A percentile compares a stretch with the other conserved stretches of the same genome.
Conservation (phyloP, 1,140 invertebrate genomes). For the Drosophila takahashii region DNA sequence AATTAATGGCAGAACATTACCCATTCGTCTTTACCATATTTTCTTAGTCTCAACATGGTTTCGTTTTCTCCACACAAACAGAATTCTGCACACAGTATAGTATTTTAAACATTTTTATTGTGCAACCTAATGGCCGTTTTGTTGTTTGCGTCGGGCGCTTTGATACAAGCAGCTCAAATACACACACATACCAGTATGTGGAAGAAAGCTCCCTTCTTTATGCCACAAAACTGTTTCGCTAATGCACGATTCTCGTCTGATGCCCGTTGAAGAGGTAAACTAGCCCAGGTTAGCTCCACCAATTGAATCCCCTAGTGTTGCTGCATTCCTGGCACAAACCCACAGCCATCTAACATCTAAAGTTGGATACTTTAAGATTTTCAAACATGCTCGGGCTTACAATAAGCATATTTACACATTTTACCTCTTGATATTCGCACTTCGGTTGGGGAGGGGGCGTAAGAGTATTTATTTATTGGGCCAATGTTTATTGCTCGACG, state of each 20-base stretch:
- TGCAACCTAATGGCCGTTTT: slow-evolving; percentile 74
- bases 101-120: slow-evolving; percentile 81
- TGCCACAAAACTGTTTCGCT: slow-evolving; percentile 73
- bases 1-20: slow-evolving; percentile 13
- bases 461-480: slow-evolving; percentile 38
- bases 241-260: slow-evolving; percentile 71
- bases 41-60: slow-evolving; percentile 23
- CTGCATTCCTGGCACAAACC: slow-evolving; percentile 26
- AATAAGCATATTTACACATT: slow-evolving; percentile 60
- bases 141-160: slow-evolving; percentile 57
- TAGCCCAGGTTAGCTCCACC: slow-evolving; percentile 62
- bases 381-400: slow-evolving; percentile 70
- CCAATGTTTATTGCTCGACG: slow-evolving; percentile 56
- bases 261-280: slow-evolving; percentile 70
- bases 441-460: neutral
- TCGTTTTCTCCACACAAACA: slow-evolving; percentile 42
- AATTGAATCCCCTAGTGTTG: slow-evolving; percentile 76
- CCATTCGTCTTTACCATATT: neutral
- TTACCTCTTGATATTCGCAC: slow-evolving; percentile 32
- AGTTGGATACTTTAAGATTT: slow-evolving; percentile 75
- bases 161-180: slow-evolving; percentile 27
- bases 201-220: slow-evolving; percentile 49
- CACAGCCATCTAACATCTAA: slow-evolving; percentile 41
- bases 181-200: neutral
- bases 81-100: slow-evolving; percentile 42